Base-by-base conservation (phyloP, 2,797 vertebrate species). In the Coranthus polyacanthus region DNA sequence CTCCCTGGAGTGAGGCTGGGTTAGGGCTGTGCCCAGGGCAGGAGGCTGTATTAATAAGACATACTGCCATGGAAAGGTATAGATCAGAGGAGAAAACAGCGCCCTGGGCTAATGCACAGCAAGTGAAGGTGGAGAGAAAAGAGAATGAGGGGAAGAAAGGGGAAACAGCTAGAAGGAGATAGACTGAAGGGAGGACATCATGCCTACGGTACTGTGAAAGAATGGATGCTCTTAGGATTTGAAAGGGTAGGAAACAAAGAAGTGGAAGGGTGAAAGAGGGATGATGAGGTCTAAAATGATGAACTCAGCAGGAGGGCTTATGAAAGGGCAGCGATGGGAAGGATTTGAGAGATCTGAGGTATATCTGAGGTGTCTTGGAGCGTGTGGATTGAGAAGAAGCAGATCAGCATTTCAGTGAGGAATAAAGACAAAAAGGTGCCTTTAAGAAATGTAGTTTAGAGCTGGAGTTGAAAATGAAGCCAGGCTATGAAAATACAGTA, bases 11-110 rank as follows among this genome's bases (percentile, higher is more conserved):
- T 57, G 72, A 67, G 44, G 41, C 66, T 38, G 57, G 69, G 83
- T 75, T 64, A 77, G 66, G 66, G 65, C 68, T 67, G 78, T 37
- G 74, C 90, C 82, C 75, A 59, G 82, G 81, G 88, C 87, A 56
- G 61, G 51, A 77, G 53, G 65, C 79, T 78, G 81, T 72, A 86
- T 89, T 89, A 89, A 88, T 87, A 82, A 89, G 82, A 85, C 87
- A 81, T 78, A 80, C 22, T 68, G 64, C 64, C 36, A 43, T 50
- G 78, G 66, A 79, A 85, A 79, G 78, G 75, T 79, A 75, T 81
- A 73, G 84, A 90, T 89, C 87, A 91, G 72, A 87, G 75, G 29
- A 51, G 79, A 39, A 87, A 90, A 78, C 81, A 67, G 53, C 0
- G 63, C 89, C 83, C 29, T 26, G 53, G 85, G 89, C 88, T 50